Evolutionary conservation across 1,140 invertebrate genomes (phyloP), one percentile per base, ranked within the genome.

Genomic region (Neodiprion virginianus): DNA sequence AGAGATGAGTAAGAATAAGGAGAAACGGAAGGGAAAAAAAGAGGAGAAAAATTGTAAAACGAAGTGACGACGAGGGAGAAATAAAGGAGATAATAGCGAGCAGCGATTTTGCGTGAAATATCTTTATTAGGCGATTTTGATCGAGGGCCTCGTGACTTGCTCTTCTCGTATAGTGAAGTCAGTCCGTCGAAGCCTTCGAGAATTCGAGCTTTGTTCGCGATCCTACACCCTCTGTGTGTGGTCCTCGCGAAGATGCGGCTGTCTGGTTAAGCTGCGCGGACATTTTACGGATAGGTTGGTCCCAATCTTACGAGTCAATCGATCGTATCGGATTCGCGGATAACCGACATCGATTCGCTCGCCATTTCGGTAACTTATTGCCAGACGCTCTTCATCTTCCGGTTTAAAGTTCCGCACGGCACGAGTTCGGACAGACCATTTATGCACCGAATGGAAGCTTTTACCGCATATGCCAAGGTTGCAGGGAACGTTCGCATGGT

Each of bases 51-150:
- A 40, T 40, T 5, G 28, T 40, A 3, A 40, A 40, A 40, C 5
- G 28, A 4, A 40, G 2, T 40, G 28, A 40, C 28, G 28, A 40
- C 28, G 28, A 40, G 28, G 28, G 2, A 40, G 28, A 40, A 61
- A 61, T 17, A 61, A 14, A 61, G 28, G 28, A 40, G 53, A 61
- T 5, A 61, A 61, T 61, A 61, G 53, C 53, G 53, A 61, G 53
- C 4, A 61, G 5, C 53, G n/a, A 61, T 61, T 61, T 61, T 61
- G 53, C 53, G 53, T 61, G 53, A 61, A 61, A 61, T 61, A 61
- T 61, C 53, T 61, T 61, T 61, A 61, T 61, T 61, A 61, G 53
- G 53, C 53, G 11, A 61, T 61, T 61, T 61, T 61, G 53, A 61
- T 61, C 53, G 53, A 61, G 53, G 53, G 53, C 53, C n/a, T 12